A percentile compares a stretch with the other conserved stretches of the same genome.
Evolutionary conservation across 2,113 vertebrate genomes (phyloP).

Genomic region (Craseonycteris thonglongyai): DNA sequence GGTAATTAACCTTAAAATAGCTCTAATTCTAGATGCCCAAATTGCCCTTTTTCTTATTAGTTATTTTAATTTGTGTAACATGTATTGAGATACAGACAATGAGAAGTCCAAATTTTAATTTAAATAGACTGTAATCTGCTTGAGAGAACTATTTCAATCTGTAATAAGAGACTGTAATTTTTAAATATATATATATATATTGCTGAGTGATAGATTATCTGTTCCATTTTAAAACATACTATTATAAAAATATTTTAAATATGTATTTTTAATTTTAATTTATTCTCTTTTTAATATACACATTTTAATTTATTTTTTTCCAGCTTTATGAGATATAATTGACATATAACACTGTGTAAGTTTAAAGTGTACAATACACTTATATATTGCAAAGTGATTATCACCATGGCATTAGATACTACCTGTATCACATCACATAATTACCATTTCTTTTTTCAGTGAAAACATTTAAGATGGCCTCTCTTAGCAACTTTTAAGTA

Average conservation of each 20-base stretch:
- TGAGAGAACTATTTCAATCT: background rate
- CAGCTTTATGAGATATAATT: background rate
- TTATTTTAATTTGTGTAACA: conserved; percentile 45
- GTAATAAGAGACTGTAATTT: background rate
- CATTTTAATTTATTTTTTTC: background rate
- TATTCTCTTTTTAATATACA: background rate
- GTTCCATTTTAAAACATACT: background rate
- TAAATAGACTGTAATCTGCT: background rate
- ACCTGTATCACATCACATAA: background rate
- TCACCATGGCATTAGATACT: background rate
- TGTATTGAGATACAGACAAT: background rate
- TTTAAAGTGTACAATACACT: background rate
- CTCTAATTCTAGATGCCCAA: conserved; percentile 26
- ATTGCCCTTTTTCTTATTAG: conserved; percentile 41
- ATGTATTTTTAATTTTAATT: background rate
- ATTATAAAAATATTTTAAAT: background rate
- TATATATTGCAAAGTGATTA: background rate
- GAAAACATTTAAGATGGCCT: background rate
- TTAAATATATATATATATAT: background rate
- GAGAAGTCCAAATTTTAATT: background rate
- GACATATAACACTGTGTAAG: background rate
- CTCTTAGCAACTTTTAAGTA: too few relatives aligned
- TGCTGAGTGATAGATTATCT: background rate
- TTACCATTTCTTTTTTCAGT: background rate
- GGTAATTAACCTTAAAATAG: conserved; percentile 44